Conservation (phyloP, 37 sponge, comb jelly and placozoan species). For the Theonella swinhoei region DNA sequence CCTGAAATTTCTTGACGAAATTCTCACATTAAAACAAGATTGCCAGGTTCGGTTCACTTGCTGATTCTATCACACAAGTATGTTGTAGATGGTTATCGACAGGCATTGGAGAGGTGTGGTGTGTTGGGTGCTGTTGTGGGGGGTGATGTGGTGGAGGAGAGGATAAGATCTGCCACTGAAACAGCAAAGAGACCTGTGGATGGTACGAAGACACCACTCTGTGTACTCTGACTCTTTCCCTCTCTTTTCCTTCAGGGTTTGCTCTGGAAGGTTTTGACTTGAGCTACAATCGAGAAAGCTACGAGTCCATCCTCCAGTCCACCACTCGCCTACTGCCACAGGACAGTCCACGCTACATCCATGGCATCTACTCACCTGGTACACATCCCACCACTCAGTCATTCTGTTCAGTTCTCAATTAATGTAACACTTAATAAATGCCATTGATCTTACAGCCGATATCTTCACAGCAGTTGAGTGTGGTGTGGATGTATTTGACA, state of each 20-base stretch:
- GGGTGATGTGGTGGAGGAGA: conserved; percentile 56
- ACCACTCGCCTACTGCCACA: conserved; percentile 45
- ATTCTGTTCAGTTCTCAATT: no score
- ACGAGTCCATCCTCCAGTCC: background rate
- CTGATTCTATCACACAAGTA: background rate
- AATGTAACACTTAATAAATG: no score
- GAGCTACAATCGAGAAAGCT: background rate
- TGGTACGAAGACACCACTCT: conserved; percentile 39
- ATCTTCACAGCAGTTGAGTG: conserved; percentile 67
- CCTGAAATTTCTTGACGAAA: conserved; percentile 72
- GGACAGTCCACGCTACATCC: conserved; percentile 64
- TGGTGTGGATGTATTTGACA: conserved; percentile 85
- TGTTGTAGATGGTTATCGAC: background rate
- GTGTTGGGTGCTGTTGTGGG: conserved; percentile 84
- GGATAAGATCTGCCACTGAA: conserved; percentile 69
- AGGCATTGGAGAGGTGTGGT: conserved; percentile 30
- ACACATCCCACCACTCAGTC: no score
- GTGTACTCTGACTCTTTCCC: no score
- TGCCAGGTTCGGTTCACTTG: conserved; percentile 22
- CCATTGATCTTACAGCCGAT: conserved; percentile 68
- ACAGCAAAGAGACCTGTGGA: conserved; percentile 72
- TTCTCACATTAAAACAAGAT: conserved; percentile 9
- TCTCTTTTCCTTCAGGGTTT: conserved; percentile 47
- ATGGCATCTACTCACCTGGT: conserved; percentile 66
- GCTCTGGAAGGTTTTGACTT: conserved; percentile 74